Evolutionary conservation across 64 coral and sea anemone species (phyloP).

Genomic region (Stichodactyla helianthus): DNA sequence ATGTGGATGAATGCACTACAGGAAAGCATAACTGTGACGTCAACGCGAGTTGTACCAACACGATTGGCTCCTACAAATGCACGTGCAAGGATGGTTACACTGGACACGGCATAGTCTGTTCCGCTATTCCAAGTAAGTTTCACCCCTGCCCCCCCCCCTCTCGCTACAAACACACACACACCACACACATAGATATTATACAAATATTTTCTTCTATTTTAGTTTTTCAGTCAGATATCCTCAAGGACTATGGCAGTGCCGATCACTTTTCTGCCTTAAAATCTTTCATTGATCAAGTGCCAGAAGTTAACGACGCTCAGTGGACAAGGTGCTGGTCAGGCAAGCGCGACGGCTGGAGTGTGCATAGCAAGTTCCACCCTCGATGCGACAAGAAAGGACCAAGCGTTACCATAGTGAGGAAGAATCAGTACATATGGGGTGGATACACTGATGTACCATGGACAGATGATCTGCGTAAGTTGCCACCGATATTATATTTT

Average conservation of each 20-base stretch:
- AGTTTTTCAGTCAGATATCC: not conserved
- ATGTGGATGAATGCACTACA: not conserved
- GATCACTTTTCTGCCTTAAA: not conserved
- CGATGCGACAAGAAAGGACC: not conserved
- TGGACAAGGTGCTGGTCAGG: not conserved
- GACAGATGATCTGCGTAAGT: not conserved
- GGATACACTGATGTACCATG: constrained; percentile 4
- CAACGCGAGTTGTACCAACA: not conserved
- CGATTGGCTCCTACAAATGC: not conserved
- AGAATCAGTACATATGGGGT: not conserved
- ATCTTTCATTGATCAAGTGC: not conserved
- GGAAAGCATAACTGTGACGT: not conserved
- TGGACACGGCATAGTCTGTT: not conserved
- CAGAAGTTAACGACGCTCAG: not conserved
- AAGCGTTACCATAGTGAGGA: not conserved
- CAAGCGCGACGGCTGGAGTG: not conserved
- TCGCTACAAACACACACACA: too few species aligned
- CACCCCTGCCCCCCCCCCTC: too few species aligned
- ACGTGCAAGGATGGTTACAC: not conserved
- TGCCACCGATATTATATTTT: too few species aligned
- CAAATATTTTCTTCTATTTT: too few species aligned
- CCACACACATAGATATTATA: too few species aligned
- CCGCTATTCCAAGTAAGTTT: too few species aligned
- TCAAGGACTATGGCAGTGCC: not conserved
- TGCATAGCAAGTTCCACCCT: not conserved